Evolutionary conservation across 92 coral and sea anemone species (phyloP), one percentile per base, ranked within the genome.

Genomic region (Heliopora coerulea): DNA sequence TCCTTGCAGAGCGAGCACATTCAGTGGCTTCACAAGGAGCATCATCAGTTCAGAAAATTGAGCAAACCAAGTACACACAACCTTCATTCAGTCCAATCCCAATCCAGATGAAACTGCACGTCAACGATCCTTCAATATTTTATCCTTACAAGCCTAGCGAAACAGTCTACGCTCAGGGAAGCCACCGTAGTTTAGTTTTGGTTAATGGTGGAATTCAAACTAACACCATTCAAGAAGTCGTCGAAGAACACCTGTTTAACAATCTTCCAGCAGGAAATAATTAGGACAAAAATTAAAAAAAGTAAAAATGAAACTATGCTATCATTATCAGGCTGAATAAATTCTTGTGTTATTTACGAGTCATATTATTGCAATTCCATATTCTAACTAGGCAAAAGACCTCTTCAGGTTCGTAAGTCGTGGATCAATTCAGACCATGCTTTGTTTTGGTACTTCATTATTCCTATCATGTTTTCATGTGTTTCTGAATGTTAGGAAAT

Each of bases 121-220:
- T n/a, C n/a, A 67, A 9, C 56, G 52, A 63, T 12, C 1, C n/a
- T 14, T 44, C 44, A 1, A 21, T 24, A 23, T 44, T 24, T 13
- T 67, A 67, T 25, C 58, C 74, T 46, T 29, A 46, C 33, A 17
- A 67, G 37, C 28, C 31, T 48, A 12, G 56, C 29, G 59, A 17
- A 18, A 67, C 41, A 2, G 29, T 67, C 13, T 67, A 46, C 25
- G 96, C 96, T 18, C 80, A 89, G 64, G 96, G 96, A 17, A 85
- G 90, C 57, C 96, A 81, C 19, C 78, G 96, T 46, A 74, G 86
- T 14, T 44, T 89, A 30, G 83, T 89, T 13, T 62, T 89, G 26
- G 87, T 89, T 12, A 89, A 86, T 4, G 96, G 91, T 33, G 88
- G 96, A 29, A 75, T 78, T 10, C 56, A 91, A 54, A 75, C 84